Conservation (phyloP, 2,888 invertebrate genomes). For the Thalpophila matura region DNA sequence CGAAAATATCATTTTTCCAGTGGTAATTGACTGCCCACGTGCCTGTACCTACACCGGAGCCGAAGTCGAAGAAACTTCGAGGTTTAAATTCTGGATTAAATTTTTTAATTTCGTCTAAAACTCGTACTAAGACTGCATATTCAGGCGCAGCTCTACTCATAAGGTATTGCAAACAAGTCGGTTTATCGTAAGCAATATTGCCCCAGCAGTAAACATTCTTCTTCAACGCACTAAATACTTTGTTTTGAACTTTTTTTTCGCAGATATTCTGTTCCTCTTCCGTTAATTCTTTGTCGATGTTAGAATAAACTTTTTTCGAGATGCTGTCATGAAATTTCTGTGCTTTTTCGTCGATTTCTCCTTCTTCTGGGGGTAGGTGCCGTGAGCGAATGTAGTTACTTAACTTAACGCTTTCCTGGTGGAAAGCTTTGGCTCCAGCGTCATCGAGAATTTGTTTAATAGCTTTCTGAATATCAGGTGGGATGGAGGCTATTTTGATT, state of each 20-base stretch:
- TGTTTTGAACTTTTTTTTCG: conserved; percentile 86
- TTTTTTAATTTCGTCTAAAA: conserved; percentile 94
- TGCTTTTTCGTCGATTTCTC: conserved; percentile 85
- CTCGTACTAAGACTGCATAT: conserved; percentile 93
- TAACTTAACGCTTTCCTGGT: conserved; percentile 89
- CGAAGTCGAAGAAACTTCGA: conserved; percentile 96
- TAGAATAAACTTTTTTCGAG: conserved; percentile 71
- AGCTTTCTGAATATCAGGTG: conserved; percentile 91
- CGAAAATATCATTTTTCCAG: conserved; percentile 94
- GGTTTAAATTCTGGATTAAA: conserved; percentile 93
- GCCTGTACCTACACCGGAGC: conserved; percentile 97
- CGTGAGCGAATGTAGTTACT: conserved; percentile 91
- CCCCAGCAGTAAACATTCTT: conserved; percentile 94
- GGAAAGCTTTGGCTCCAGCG: conserved; percentile 89
- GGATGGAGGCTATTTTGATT: conserved; percentile 89
- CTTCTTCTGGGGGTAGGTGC: conserved; percentile 92
- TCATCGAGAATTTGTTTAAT: conserved; percentile 91
- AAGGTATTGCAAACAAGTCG: conserved; percentile 93
- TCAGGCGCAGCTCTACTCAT: conserved; percentile 93
- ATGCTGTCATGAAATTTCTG: conserved; percentile 80
- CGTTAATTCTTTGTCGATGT: conserved; percentile 68
- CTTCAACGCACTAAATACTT: conserved; percentile 90
- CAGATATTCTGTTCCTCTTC: conserved; percentile 80
- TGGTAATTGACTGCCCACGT: conserved; percentile 95
- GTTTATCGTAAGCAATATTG: conserved; percentile 92